Evolutionary conservation across 2,113 vertebrate genomes (phyloP).

Genomic region (Gasterosteus nipponicus): DNA sequence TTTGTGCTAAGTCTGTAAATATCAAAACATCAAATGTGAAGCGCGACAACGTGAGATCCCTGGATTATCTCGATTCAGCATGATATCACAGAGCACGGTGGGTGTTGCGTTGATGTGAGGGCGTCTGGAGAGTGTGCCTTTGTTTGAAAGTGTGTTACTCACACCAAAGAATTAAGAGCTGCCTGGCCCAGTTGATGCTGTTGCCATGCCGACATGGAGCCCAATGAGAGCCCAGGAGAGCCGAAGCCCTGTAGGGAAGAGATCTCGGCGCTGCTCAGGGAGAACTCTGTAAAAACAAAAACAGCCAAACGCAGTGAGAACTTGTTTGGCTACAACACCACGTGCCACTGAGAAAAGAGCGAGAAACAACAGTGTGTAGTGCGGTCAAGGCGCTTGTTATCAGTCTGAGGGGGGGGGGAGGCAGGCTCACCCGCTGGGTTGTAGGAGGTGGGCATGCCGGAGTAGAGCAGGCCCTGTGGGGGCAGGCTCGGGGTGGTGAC

Average conservation of each 20-base stretch:
- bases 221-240: slow-evolving; percentile 94
- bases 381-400: slow-evolving; percentile 25
- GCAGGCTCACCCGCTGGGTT: slow-evolving; percentile 91
- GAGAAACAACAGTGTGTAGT: slow-evolving; percentile 26
- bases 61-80: slow-evolving; percentile 63
- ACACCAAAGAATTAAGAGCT: slow-evolving; percentile 97
- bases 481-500: slow-evolving; percentile 97
- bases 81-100: slow-evolving; percentile 66
- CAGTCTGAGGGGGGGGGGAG: slow-evolving; percentile 14
- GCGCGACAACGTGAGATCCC: slow-evolving; percentile 24
- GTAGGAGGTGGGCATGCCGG: slow-evolving; percentile 95
- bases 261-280: slow-evolving; percentile 95
- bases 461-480: slow-evolving; percentile 93
- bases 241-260: slow-evolving; percentile 94
- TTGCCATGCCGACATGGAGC: slow-evolving; percentile 98
- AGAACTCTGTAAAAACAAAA: slow-evolving; percentile 88
- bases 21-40: slow-evolving; percentile 19
- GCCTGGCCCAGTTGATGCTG: slow-evolving; percentile 95
- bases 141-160: slow-evolving; percentile 84
- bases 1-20: slow-evolving; percentile 25
- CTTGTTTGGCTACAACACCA: slow-evolving; percentile 40
- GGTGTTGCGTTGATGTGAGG: slow-evolving; percentile 68
- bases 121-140: slow-evolving; percentile 70
- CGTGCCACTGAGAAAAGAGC: slow-evolving; percentile 41
- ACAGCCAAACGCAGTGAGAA: slow-evolving; percentile 62